These are phyloP conservation scores for Ptilorrhoa leucosticta DNA, from an alignment of 2,113 vertebrate species.

Conservation along the genomic window DNA sequence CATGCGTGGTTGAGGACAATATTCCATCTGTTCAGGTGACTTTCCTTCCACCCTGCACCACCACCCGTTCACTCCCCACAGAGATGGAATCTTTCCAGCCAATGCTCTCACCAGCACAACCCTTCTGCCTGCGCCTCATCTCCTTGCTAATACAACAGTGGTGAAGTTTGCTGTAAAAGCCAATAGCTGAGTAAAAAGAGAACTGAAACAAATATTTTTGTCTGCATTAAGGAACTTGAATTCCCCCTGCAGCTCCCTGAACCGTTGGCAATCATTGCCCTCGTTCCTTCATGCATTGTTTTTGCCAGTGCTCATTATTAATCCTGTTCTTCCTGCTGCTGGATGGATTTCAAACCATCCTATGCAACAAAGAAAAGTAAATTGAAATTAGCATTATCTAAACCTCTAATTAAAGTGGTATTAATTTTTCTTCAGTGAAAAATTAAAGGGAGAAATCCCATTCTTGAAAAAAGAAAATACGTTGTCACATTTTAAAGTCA, in stretches of 20 bases:
- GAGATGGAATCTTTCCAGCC: neutral
- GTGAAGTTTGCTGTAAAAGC: neutral
- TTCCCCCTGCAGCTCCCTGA: neutral
- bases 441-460: neutral
- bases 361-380: neutral
- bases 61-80: no score
- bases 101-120: neutral
- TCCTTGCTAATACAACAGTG: neutral
- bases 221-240: neutral
- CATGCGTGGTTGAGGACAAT: neutral
- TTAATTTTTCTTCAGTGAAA: slow-evolving; percentile 21
- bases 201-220: neutral
- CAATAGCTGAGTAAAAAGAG: neutral
- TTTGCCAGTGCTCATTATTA: neutral
- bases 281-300: neutral
- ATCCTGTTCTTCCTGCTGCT: neutral
- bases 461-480: slow-evolving; percentile 17
- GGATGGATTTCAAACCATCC: neutral
- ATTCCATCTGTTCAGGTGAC: neutral
- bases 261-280: neutral
- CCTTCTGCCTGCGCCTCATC: neutral
- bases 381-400: slow-evolving; percentile 38
- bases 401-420: slow-evolving; percentile 1
- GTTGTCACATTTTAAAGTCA: slow-evolving; percentile 35
- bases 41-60: neutral